A percentile compares a stretch with the other conserved stretches of the same genome.
Conservation (phyloP, 2,888 invertebrate species). For the Ceramica pisi region DNA sequence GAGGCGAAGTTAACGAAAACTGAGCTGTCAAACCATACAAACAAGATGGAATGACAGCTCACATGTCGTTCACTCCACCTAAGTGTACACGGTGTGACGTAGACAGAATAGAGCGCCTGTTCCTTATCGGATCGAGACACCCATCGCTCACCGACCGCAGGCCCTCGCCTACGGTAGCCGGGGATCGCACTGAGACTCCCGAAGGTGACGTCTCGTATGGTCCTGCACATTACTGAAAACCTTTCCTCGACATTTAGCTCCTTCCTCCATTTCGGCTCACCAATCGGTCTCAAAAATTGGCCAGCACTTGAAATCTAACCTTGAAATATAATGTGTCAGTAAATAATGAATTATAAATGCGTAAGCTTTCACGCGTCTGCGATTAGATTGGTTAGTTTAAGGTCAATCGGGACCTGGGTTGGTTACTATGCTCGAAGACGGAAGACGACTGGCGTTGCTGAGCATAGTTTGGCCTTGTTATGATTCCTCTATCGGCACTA, state of each 20-base stretch:
- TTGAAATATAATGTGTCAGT: slow-evolving; percentile 21
- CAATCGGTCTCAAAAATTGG: background rate
- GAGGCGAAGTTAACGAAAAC: no score
- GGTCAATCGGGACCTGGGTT: slow-evolving; percentile 5
- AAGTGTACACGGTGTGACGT: no score
- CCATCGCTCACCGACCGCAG: no score
- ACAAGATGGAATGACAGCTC: no score
- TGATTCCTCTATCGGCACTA: background rate
- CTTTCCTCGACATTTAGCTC: background rate
- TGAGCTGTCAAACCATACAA: no score
- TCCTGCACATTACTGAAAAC: background rate
- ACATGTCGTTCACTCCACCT: no score
- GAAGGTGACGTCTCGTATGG: no score
- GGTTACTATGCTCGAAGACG: slow-evolving; percentile 10
- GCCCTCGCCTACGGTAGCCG: no score
- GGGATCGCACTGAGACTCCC: no score
- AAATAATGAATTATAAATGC: slow-evolving; percentile 8
- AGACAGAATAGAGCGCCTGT: no score
- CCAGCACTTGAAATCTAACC: slow-evolving; percentile 7
- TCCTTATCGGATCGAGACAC: no score
- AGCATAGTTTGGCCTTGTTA: background rate
- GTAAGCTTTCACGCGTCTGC: slow-evolving; percentile 22
- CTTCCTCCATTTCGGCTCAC: background rate
- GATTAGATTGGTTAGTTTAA: slow-evolving; percentile 20
- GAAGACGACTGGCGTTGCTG: background rate